Evolutionary conservation across 2,797 vertebrate genomes (phyloP).

Genomic region (Percopsis omiscomaycus): DNA sequence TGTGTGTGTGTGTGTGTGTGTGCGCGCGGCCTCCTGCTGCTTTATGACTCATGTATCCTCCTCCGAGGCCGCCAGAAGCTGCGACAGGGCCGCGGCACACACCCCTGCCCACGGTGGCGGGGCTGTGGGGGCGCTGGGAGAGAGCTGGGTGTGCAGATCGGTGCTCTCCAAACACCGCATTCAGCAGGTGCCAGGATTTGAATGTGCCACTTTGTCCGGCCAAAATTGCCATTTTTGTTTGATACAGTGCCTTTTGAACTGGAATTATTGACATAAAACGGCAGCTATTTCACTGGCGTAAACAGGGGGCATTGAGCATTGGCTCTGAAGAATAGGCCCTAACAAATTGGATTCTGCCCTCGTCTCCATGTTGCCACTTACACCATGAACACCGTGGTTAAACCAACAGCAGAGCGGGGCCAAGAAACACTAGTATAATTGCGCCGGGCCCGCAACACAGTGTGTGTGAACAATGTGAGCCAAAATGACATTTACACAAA

Average conservation of each 20-base stretch:
- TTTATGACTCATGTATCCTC: conserved; percentile 55
- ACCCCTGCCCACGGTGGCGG: conserved; percentile 13
- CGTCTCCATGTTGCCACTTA: conserved; percentile 35
- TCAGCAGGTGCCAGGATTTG: conserved; percentile 8
- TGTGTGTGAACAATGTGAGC: conserved; percentile 21
- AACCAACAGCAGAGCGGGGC: conserved; percentile 35
- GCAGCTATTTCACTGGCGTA: conserved; percentile 15
- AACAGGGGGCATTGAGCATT: conserved; percentile 23
- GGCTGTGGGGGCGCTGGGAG: conserved; percentile 6
- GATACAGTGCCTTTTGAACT: not conserved
- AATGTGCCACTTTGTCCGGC: conserved; percentile 10
- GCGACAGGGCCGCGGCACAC: conserved; percentile 31
- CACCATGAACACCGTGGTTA: conserved; percentile 33
- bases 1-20: conserved; percentile 19
- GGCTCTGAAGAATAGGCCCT: conserved; percentile 16
- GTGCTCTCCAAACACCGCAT: not conserved
- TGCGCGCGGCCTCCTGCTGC: conserved; percentile 36
- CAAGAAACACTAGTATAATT: conserved; percentile 51
- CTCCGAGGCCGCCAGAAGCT: conserved; percentile 33
- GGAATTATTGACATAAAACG: conserved; percentile 9
- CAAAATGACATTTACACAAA: conserved; percentile 44
- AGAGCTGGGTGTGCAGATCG: conserved; percentile 11
- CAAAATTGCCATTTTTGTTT: not conserved
- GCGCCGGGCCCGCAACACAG: conserved; percentile 28
- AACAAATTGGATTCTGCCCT: conserved; percentile 48